phyloP scores from a whole-genome alignment of 1,140 invertebrate genomes.

The Tetramorium simillimum region DNA sequence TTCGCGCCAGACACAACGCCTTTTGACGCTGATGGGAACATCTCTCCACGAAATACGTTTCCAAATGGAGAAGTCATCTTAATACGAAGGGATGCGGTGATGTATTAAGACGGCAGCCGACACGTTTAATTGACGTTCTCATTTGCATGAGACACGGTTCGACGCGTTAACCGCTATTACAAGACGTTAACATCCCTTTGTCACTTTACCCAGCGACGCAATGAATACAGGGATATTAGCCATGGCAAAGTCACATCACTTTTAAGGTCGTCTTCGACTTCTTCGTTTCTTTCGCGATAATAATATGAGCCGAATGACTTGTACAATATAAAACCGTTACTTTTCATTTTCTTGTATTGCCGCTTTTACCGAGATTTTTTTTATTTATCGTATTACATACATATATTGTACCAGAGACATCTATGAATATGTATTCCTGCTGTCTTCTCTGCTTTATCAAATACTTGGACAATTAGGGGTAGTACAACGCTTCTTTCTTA shows the following conservation, averaged over 20 bases:
- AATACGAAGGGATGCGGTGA: conserved; percentile 32
- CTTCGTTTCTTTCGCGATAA: not conserved
- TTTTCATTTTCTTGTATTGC: not conserved
- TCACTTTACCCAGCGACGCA: conserved; percentile 1
- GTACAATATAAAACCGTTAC: not conserved
- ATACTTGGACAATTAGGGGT: not conserved
- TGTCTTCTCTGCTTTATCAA: not conserved
- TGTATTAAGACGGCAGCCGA: conserved; percentile 43
- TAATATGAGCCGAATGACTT: not conserved
- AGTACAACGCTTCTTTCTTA: not conserved
- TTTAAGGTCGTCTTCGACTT: not conserved
- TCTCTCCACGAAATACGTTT: conserved; percentile 3
- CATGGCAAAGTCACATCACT: not conserved
- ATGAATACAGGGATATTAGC: conserved; percentile 20
- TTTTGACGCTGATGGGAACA: conserved; percentile 8
- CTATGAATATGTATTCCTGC: not conserved
- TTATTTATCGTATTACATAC: not conserved
- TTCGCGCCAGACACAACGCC: conserved; percentile 17
- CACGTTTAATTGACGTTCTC: conserved; percentile 48
- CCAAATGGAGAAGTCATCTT: conserved; percentile 33
- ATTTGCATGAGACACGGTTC: conserved; percentile 55
- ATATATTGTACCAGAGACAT: not conserved
- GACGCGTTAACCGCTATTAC: conserved; percentile 46
- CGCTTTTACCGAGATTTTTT: not conserved
- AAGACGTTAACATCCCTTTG: conserved; percentile 52